phyloP scores from a whole-genome alignment of 2,113 vertebrate species.

The Antechinus stuartii region DNA sequence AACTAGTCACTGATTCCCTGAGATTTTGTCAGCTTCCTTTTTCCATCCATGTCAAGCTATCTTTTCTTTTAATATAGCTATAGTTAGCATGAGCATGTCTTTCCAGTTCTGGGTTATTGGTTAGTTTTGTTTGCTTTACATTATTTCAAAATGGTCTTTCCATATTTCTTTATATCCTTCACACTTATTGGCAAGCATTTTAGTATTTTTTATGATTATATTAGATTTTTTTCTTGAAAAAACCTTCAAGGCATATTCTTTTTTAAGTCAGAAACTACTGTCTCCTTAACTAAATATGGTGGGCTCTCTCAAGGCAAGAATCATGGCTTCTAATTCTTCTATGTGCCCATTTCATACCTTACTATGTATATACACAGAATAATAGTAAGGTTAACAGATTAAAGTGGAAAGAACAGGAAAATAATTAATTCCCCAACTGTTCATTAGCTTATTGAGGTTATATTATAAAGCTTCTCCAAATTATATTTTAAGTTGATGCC shows the following conservation, averaged over 20 bases:
- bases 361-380: background rate
- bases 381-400: background rate
- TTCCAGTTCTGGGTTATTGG: background rate
- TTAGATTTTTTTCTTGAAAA: background rate
- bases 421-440: background rate
- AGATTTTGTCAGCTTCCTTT: background rate
- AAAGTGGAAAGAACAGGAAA: background rate
- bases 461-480: background rate
- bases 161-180: background rate
- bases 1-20: background rate
- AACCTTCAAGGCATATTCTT: background rate
- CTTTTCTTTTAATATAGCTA: background rate
- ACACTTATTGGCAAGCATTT: background rate
- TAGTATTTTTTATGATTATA: background rate
- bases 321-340: background rate
- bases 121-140: background rate
- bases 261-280: background rate
- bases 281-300: background rate
- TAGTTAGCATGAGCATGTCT: background rate
- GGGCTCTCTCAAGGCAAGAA: background rate
- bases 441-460: background rate
- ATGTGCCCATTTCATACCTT: background rate
- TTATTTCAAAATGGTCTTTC: background rate
- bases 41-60: background rate
- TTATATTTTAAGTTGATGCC: background rate